A percentile compares a stretch with the other conserved stretches of the same genome.
Conservation (phyloP, 2,113 vertebrate species). For the Alligator sinensis region DNA sequence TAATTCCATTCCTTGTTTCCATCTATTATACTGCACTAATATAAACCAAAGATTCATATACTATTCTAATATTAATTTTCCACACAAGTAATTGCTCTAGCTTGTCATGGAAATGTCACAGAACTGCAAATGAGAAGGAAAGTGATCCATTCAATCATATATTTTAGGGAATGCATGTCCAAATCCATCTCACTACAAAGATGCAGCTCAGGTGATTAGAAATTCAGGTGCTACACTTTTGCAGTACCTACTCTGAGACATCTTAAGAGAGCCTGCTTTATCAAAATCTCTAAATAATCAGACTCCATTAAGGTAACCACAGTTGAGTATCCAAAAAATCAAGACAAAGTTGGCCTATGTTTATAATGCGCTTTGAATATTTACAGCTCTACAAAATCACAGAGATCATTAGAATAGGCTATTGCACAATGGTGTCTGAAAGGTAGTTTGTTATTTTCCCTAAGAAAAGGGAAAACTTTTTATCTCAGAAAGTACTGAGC, state of each 20-base stretch:
- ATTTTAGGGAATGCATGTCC: not conserved
- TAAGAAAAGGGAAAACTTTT: not conserved
- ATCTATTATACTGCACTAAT: not conserved
- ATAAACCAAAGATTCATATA: not conserved
- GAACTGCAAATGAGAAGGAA: not conserved
- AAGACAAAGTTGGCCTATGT: not conserved
- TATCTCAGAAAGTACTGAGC: not conserved
- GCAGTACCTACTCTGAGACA: not conserved
- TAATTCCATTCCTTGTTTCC: not conserved
- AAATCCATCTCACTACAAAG: no score
- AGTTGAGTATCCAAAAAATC: not conserved
- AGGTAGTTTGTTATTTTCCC: no score
- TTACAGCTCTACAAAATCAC: not conserved
- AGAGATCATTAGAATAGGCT: not conserved
- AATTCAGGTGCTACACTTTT: not conserved
- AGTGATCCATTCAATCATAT: not conserved
- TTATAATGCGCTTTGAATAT: not conserved
- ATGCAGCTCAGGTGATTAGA: no score
- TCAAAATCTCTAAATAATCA: not conserved
- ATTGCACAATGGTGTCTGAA: not conserved
- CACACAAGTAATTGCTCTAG: rapidly evolving
- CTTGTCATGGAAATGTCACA: not conserved
- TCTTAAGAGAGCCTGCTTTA: not conserved
- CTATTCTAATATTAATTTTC: not conserved
- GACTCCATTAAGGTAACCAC: not conserved